phyloP scores from a whole-genome alignment of 2,888 invertebrate genomes.

The Augiades crinisus region DNA sequence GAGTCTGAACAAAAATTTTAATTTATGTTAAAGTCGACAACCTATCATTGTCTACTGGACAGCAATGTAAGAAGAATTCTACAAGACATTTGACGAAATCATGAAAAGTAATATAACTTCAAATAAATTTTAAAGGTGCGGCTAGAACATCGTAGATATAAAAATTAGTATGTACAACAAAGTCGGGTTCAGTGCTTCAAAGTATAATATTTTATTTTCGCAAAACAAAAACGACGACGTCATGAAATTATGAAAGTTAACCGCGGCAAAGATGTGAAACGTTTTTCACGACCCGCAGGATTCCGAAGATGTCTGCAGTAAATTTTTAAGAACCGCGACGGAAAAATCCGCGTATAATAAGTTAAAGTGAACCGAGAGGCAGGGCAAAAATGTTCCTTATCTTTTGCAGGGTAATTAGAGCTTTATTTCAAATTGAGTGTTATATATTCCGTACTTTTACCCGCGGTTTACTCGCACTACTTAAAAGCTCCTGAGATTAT shows the following conservation, averaged over 20 bases:
- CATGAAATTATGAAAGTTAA: slow-evolving; percentile 49
- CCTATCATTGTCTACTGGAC: too few species aligned
- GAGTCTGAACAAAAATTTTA: too few species aligned
- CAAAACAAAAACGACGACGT: slow-evolving; percentile 11
- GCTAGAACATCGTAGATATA: not conserved
- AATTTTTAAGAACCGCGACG: slow-evolving; percentile 51
- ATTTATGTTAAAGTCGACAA: too few species aligned
- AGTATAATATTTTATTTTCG: not conserved
- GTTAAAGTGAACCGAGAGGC: not conserved
- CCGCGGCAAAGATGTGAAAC: slow-evolving; percentile 53
- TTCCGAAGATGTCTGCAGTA: slow-evolving; percentile 62
- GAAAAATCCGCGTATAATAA: slow-evolving; percentile 51
- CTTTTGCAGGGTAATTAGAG: not conserved
- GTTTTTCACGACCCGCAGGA: slow-evolving; percentile 54
- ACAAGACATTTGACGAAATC: too few species aligned
- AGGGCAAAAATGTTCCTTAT: not conserved
- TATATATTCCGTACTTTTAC: too few species aligned
- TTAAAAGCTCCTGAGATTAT: too few species aligned
- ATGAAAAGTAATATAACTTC: too few species aligned
- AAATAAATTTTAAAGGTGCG: too few species aligned
- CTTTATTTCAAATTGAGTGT: not conserved
- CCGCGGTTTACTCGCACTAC: too few species aligned
- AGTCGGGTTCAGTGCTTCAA: not conserved
- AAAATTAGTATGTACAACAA: not conserved
- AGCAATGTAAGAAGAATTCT: too few species aligned